A percentile compares a stretch with the other conserved stretches of the same genome.
phyloP scores from a whole-genome alignment of 2,113 vertebrate genomes.

The Geococcyx californianus region DNA sequence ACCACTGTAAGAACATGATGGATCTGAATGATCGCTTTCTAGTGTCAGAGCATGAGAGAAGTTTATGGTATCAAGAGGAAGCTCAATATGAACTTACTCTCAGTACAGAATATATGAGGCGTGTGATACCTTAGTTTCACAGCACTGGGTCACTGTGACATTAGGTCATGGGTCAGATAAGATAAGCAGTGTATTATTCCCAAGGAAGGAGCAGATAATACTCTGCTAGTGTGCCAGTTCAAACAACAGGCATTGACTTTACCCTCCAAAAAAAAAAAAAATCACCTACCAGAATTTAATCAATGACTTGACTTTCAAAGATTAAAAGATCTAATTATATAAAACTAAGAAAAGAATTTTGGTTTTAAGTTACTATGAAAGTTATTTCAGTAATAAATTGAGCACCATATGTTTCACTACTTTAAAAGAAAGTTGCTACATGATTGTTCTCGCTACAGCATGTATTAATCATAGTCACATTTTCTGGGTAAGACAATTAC shows the following conservation, averaged over 20 bases:
- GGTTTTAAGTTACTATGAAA: neutral
- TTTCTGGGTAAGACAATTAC: neutral
- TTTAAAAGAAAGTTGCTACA: neutral
- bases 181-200: constrained; percentile 39
- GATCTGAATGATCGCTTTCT: neutral
- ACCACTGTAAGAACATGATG: neutral
- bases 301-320: neutral
- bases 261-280: neutral
- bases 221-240: constrained; percentile 62
- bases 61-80: neutral
- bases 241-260: constrained; percentile 62
- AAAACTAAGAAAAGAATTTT: neutral
- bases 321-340: neutral
- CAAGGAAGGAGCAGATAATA: constrained; percentile 38
- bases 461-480: neutral
- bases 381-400: neutral
- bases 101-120: neutral
- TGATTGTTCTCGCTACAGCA: neutral
- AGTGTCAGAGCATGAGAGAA: neutral
- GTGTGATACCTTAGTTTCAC: constrained; percentile 5
- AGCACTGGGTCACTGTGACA: constrained; percentile 62
- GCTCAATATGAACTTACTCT: neutral
- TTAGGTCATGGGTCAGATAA: constrained; percentile 59
- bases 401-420: neutral
- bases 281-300: neutral